Evolutionary conservation across 2,797 vertebrate species (phyloP), one percentile per base, ranked within the genome.

Genomic region (Melanogrammus aeglefinus): DNA sequence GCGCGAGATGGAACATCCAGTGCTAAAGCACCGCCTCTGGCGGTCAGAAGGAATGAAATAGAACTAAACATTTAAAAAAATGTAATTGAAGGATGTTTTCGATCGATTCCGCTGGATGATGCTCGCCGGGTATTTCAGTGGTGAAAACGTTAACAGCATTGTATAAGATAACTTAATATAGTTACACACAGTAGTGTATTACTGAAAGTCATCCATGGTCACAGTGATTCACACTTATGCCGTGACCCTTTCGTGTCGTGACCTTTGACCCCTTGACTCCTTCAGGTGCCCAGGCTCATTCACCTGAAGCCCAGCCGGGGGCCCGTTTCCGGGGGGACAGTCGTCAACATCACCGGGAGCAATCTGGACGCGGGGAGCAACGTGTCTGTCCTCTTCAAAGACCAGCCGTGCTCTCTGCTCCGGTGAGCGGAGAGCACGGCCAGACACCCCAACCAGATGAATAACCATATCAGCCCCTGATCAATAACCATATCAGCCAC

Each of bases 341-440:
- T 97, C 36, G 96, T 99, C 90, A 99, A 97, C 77, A 98, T 99
- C 88, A 97, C 95, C 0, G 98, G 98, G 79, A 97, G 95, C 91
- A 97, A 99, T 91, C 94, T 99, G 81, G 97, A 98, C 0, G 96
- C 98, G 0, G 98, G 98, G 78, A 99, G 98, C 93, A 96, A 96
- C 0, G 97, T 99, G 88, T 96, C 96, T 0, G 94, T 99, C 86
- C 96, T 95, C 89, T 97, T 99, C 31, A 97, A 97, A 79, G 91
- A 95, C 79, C 96, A 98, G 75, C 97, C 96, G 1, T 99, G 98
- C 88, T 95, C 96, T 82, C 98, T 96, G 91, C 95, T 97, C 92
- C 96, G 96, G 98, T 99, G 29, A 88, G 90, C 94, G 69, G 75
- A 81, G 74, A 21, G n/a, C n/a, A 78, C 79, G 73, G 75, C 36